Evolutionary conservation across 1,140 invertebrate species (phyloP), one percentile per base, ranked within the genome.

Genomic region (Myzus persicae): DNA sequence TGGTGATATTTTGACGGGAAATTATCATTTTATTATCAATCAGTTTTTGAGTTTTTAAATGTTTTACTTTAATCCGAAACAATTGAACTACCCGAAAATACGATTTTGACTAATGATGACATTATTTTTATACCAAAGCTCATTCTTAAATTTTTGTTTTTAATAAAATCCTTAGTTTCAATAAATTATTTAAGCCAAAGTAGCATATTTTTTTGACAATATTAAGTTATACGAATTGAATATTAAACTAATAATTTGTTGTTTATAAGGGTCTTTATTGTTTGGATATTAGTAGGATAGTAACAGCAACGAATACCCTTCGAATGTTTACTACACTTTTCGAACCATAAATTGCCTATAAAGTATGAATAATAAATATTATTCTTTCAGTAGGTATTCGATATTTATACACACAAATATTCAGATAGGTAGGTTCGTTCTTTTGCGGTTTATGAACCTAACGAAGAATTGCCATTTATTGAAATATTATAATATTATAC

Each of bases 261-360:
- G 36, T 76, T 76, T n/a, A 76, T 76, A 76, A 76, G 31, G 59
- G 59, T 76, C n/a, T 76, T n/a, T 76, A n/a, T 76, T 76, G n/a
- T 76, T 76, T 76, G 59, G 59, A n/a, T 76, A n/a, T n/a, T n/a
- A n/a, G 31, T 76, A 18, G 59, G 59, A 76, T 76, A 76, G 14
- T 76, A n/a, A 18, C 59, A 76, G 59, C 31, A 76, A 76, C n/a
- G 18, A 2, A 76, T n/a, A 76, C 59, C 31, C 59, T 76, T 76
- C 59, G n/a, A 76, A 76, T 76, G n/a, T 76, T 76, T n/a, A 76
- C n/a, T 36, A 14, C 31, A n/a, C 14, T 76, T n/a, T n/a, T 76
- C n/a, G 14, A n/a, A 76, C n/a, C 14, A n/a, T 76, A 76, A 76
- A 18, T n/a, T n/a, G 31, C 4, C 59, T 76, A n/a, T n/a, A 76